Percentiles rank a stretch among this genome's conserved stretches.
Evolutionary conservation across 2,113 vertebrate species (phyloP).

Genomic region (Urocolius indicus): DNA sequence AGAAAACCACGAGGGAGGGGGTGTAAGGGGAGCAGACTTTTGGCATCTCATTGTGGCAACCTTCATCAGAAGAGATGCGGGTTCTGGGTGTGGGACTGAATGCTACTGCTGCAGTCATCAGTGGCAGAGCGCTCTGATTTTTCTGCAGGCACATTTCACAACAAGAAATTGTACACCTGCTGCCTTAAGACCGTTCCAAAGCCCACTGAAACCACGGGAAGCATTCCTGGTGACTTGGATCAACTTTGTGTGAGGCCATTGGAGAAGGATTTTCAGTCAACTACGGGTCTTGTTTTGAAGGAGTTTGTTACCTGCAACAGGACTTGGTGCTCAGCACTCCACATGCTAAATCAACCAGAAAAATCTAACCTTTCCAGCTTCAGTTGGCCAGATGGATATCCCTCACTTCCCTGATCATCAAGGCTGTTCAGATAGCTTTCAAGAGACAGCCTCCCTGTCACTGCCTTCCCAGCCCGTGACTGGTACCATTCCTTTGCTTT

Average conservation of each 20-base stretch:
- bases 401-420: neutral
- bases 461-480: neutral
- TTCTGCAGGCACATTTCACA: neutral
- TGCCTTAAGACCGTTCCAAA: neutral
- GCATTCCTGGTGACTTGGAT: neutral
- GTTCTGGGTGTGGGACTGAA: neutral
- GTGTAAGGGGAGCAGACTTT: slow-evolving; percentile 16
- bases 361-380: neutral
- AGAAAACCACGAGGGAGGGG: neutral
- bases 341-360: neutral
- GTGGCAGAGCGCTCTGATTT: neutral
- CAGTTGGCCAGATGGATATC: neutral
- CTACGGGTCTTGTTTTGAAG: neutral
- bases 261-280: neutral
- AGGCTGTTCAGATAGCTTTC: neutral
- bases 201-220: neutral
- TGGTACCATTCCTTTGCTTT: neutral
- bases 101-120: neutral
- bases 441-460: neutral
- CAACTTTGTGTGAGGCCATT: neutral
- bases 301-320: neutral
- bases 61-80: neutral
- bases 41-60: slow-evolving; percentile 46
- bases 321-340: neutral
- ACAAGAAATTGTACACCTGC: neutral